Base-by-base conservation (phyloP, 2,797 vertebrate species). In the Lindbergichthys nudifrons region DNA sequence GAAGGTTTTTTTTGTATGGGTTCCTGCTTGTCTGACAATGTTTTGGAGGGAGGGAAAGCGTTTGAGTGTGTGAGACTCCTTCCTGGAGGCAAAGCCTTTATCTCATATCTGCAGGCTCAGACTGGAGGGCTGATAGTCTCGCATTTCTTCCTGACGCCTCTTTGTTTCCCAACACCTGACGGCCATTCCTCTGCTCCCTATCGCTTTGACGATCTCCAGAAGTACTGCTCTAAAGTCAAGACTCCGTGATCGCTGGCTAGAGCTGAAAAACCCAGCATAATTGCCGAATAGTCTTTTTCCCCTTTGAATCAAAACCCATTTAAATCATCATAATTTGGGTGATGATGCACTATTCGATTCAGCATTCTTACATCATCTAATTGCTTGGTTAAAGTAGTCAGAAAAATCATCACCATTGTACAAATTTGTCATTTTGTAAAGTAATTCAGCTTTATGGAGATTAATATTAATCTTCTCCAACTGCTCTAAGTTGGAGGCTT, bases 111-210 rank as follows among this genome's bases (percentile, higher is more conserved):
- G 73, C 90, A 92, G 89, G 87, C 90, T 77, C 75, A 87, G 89
- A 87, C 90, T 79, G 85, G 84, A 89, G 87, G 81, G 84, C 82
- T 86, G 89, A 85, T 89, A 85, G 87, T 88, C 86, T 89, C 84
- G 88, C 87, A 78, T 86, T 89, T 93, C 88, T 91, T 72, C 79
- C 80, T 69, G 87, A 89, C 63, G 79, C 87, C 75, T 91, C 90
- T 92, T 93, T 94, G 91, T 93, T 94, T 86, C 77, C 80, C 73
- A 84, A 86, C 93, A 92, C 91, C 92, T 91, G 88, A 84, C 47
- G 64, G 81, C 90, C 87, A 86, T 84, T 85, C 69, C 80, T 80
- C 70, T 73, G 70, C 77, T 85, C 65, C 75, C 62, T 90, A 93
- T 93, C 91, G 48, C 70, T 58, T 59, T 43, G 65, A 69, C 36